Evolutionary conservation across 2,888 invertebrate species (phyloP).

Genomic region (Eilema sororculum): DNA sequence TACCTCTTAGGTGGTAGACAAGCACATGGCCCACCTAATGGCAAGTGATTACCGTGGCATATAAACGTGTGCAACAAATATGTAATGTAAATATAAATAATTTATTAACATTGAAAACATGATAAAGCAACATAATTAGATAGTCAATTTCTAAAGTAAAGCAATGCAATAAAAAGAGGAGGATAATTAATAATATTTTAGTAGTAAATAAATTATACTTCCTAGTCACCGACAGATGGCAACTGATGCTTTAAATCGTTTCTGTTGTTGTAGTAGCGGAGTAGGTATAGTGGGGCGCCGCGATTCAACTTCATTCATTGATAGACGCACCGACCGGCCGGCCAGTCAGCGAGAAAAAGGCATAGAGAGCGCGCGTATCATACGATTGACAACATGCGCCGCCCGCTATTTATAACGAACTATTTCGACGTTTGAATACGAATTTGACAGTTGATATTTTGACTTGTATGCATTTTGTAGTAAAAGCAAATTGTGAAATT

Average conservation of each 20-base stretch:
- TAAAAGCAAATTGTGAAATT: constrained; percentile 41
- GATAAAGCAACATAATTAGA: too few species aligned
- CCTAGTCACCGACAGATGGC: constrained; percentile 23
- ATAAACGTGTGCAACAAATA: too few species aligned
- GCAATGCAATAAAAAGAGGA: background rate
- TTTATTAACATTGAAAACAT: too few species aligned
- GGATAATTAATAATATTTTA: background rate
- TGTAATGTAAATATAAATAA: too few species aligned
- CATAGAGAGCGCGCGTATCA: constrained; percentile 32
- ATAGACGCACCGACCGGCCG: constrained; percentile 71
- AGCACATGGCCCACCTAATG: too few species aligned
- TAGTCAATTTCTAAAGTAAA: background rate
- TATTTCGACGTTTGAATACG: constrained; percentile 76
- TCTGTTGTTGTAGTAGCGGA: constrained; percentile 50
- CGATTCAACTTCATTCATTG: constrained; percentile 72
- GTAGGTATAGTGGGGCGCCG: constrained; percentile 50
- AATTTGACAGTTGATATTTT: constrained; percentile 69
- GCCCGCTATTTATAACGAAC: constrained; percentile 78
- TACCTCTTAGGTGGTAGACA: too few species aligned
- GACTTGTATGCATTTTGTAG: constrained; percentile 35
- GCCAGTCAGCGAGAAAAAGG: constrained; percentile 54
- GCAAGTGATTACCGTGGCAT: too few species aligned
- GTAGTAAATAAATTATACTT: background rate
- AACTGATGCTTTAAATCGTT: constrained; percentile 21
- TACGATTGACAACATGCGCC: constrained; percentile 57